Percentiles rank a stretch among this genome's conserved stretches.
phyloP scores from a whole-genome alignment of 2,888 invertebrate species.

The Schrankia costaestrigalis region DNA sequence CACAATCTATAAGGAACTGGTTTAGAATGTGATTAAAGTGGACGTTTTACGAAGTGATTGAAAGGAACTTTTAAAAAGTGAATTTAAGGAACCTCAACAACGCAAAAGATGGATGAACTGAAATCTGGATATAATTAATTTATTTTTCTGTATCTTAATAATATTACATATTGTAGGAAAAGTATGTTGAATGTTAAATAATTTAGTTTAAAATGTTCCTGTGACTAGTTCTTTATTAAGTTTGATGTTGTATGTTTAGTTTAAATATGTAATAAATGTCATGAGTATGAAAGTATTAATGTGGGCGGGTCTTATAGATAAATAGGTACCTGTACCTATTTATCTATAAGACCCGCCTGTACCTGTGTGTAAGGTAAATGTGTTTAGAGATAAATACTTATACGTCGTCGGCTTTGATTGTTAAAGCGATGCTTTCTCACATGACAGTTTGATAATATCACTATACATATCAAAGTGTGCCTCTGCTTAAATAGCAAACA shows the following conservation, averaged over 20 bases:
- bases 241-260: conserved; percentile 42
- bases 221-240: conserved; percentile 47
- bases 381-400: conserved; percentile 37
- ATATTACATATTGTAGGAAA: conserved; percentile 29
- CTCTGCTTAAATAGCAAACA: conserved; percentile 77
- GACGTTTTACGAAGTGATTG: conserved; percentile 8
- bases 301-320: conserved; percentile 25
- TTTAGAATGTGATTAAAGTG: conserved; percentile 1
- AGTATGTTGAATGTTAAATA: conserved; percentile 37
- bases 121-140: conserved; percentile 8
- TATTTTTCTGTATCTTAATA: conserved; percentile 24
- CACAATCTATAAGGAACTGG: conserved; percentile 7
- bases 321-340: too few species aligned
- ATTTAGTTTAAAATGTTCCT: conserved; percentile 63
- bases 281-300: conserved; percentile 28
- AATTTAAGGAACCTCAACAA: too few species aligned
- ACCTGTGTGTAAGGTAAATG: conserved; percentile 38
- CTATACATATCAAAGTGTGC: conserved; percentile 79
- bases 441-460: conserved; percentile 50
- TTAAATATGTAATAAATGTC: conserved; percentile 41
- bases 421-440: conserved; percentile 68
- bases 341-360: too few species aligned
- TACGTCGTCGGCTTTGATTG: conserved; percentile 65
- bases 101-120: conserved; percentile 1
- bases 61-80: conserved; percentile 14